These are phyloP conservation scores for Leptinotarsa rubiginosa DNA, from an alignment of 2,888 invertebrate species.

Conservation along the genomic window DNA sequence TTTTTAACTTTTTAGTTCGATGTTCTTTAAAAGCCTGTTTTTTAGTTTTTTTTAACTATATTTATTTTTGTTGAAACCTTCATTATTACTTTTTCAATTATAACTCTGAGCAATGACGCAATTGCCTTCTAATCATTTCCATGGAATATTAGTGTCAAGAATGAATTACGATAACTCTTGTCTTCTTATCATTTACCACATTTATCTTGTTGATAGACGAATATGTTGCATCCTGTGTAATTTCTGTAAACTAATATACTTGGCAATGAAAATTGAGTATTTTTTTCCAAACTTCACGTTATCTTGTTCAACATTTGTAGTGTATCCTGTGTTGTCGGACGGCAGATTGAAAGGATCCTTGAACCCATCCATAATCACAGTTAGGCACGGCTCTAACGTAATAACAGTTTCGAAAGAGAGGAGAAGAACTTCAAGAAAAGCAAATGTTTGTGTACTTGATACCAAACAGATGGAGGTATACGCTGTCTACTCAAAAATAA, in stretches of 20 bases:
- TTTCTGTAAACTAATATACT: slow-evolving; percentile 1
- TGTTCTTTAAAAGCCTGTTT: too few species aligned
- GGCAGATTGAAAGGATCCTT: too few species aligned
- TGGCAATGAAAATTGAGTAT: background rate
- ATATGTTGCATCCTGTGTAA: slow-evolving; percentile 3
- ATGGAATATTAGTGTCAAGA: slow-evolving; percentile 1
- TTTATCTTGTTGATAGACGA: slow-evolving; percentile 1
- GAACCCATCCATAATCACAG: too few species aligned
- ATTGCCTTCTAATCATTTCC: background rate
- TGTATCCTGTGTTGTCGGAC: background rate
- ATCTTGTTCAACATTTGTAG: background rate
- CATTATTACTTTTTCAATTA: background rate
- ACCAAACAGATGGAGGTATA: too few species aligned
- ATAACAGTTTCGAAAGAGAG: too few species aligned
- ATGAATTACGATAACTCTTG: background rate
- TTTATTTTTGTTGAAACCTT: background rate
- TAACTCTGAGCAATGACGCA: background rate
- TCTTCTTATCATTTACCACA: background rate
- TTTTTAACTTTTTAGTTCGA: too few species aligned
- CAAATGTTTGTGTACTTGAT: too few species aligned
- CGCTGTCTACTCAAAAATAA: too few species aligned
- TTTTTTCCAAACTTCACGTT: background rate
- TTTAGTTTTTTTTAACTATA: too few species aligned
- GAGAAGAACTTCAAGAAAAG: too few species aligned
- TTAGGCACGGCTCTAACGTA: too few species aligned